Percentiles rank a stretch among this genome's conserved stretches.
phyloP scores from a whole-genome alignment of 2,113 vertebrate genomes.

The Kryptolebias marmoratus region DNA sequence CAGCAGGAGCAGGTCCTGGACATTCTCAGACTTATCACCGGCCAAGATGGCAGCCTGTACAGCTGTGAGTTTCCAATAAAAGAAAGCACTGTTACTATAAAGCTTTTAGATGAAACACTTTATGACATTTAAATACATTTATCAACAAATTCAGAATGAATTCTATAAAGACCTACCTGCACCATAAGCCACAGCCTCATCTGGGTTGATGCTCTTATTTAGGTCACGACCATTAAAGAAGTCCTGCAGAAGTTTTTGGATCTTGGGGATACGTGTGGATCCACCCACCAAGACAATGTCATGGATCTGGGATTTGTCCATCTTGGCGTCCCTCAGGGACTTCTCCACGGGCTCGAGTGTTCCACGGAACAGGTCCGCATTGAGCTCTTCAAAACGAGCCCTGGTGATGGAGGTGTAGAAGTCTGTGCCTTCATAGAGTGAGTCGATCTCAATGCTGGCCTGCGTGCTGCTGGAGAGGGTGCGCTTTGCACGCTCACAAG shows the following conservation, averaged over 20 bases:
- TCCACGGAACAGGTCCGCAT: slow-evolving; percentile 90
- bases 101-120: not conserved
- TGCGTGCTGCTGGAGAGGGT: slow-evolving; percentile 93
- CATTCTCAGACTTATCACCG: slow-evolving; percentile 95
- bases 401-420: slow-evolving; percentile 94
- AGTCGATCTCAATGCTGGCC: slow-evolving; percentile 92
- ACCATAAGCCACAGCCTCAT: slow-evolving; percentile 92
- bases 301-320: slow-evolving; percentile 91
- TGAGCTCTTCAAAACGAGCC: slow-evolving; percentile 91
- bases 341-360: slow-evolving; percentile 93
- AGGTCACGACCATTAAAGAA: slow-evolving; percentile 91
- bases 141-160: not conserved
- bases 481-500: slow-evolving; percentile 90
- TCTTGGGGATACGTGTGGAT: slow-evolving; percentile 94
- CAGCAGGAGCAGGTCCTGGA: slow-evolving; percentile 89
- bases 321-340: slow-evolving; percentile 87
- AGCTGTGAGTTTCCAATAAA: slow-evolving; percentile 71
- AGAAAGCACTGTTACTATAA: slow-evolving; percentile 7
- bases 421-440: slow-evolving; percentile 88
- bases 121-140: not conserved
- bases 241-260: slow-evolving; percentile 90
- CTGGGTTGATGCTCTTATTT: slow-evolving; percentile 94
- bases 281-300: slow-evolving; percentile 92
- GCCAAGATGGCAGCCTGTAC: slow-evolving; percentile 92
- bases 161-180: slow-evolving; percentile 77